Conservation (phyloP, 1,140 invertebrate species). For the Wiebesia pumilae region DNA sequence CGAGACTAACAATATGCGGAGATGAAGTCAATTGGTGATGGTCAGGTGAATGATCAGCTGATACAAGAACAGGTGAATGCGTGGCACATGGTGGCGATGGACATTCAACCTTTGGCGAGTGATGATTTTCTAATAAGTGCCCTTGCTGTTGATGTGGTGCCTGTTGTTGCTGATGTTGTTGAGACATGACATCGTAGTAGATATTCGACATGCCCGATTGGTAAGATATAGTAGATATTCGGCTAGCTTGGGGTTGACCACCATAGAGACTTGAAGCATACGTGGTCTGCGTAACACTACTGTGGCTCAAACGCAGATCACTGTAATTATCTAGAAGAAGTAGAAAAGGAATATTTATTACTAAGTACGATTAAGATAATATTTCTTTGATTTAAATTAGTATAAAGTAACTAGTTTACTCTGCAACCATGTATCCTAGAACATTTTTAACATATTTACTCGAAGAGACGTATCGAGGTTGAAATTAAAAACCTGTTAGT, state of each 20-base stretch:
- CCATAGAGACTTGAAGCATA: slow-evolving; percentile 58
- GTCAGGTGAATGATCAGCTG: slow-evolving; percentile 66
- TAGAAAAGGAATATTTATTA: neutral
- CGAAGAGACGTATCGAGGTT: no score
- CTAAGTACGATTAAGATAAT: no score
- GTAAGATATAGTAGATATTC: slow-evolving; percentile 57
- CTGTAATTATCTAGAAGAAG: slow-evolving; percentile 66
- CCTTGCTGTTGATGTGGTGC: slow-evolving; percentile 55
- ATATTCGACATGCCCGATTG: slow-evolving; percentile 51
- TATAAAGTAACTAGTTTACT: no score
- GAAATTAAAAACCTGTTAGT: no score
- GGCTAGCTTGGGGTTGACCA: slow-evolving; percentile 52
- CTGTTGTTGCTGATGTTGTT: slow-evolving; percentile 61
- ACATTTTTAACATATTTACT: no score
- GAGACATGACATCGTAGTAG: slow-evolving; percentile 64
- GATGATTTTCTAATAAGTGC: slow-evolving; percentile 58
- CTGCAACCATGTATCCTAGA: no score
- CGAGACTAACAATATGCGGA: slow-evolving; percentile 67
- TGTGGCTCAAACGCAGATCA: slow-evolving; percentile 64
- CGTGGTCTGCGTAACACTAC: slow-evolving; percentile 55
- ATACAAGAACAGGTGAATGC: slow-evolving; percentile 65
- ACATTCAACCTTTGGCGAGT: slow-evolving; percentile 71
- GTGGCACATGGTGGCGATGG: slow-evolving; percentile 64
- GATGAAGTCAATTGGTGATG: slow-evolving; percentile 65
- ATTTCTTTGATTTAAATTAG: no score